Evolutionary conservation across 2,888 invertebrate genomes (phyloP).

Genomic region (Pelosia muscerda): DNA sequence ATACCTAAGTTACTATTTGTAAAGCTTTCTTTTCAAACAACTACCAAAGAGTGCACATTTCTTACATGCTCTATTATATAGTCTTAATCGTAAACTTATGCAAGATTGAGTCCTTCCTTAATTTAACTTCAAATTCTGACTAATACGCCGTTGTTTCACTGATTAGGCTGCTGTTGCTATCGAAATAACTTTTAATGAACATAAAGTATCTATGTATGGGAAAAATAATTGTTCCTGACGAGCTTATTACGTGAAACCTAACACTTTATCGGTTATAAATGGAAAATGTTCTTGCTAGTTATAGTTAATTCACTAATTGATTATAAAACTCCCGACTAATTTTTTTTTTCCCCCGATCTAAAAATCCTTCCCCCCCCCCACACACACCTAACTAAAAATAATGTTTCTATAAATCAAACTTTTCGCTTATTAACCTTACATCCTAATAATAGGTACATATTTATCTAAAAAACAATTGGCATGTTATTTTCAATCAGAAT

Average conservation of each 20-base stretch:
- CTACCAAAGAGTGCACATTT: not conserved
- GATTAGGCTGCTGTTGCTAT: not conserved
- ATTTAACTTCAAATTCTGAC: not conserved
- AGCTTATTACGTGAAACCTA: not conserved
- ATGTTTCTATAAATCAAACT: no score
- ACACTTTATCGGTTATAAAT: not conserved
- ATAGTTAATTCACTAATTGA: not conserved
- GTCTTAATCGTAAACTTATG: slow-evolving; percentile 3
- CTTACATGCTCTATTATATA: no score
- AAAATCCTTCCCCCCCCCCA: no score
- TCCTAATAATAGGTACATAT: no score
- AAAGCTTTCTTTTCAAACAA: no score
- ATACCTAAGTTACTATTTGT: no score
- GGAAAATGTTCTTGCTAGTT: not conserved
- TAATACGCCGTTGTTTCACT: not conserved
- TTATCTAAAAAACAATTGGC: not conserved
- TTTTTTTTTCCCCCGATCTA: no score
- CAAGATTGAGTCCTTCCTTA: not conserved
- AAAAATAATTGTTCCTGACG: not conserved
- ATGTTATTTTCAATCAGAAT: not conserved
- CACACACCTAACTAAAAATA: no score
- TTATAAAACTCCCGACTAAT: no score
- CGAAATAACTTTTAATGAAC: slow-evolving; percentile 7
- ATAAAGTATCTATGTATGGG: not conserved
- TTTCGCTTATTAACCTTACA: no score